Evolutionary conservation across 2,113 vertebrate species (phyloP).

Genomic region (Gambusia holbrooki): DNA sequence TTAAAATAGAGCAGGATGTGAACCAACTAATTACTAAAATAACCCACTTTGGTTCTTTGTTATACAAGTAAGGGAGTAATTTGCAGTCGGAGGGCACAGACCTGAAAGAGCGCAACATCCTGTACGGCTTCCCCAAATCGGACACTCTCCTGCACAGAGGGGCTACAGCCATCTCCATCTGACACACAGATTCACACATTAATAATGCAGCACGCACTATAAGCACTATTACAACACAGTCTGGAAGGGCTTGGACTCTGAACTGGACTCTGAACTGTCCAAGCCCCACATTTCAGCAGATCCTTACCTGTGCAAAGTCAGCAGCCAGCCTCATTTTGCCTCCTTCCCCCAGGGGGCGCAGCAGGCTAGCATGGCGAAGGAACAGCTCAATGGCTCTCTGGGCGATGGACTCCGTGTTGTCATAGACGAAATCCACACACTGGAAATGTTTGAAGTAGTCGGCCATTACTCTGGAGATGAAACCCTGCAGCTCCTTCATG

Average conservation of each 20-base stretch:
- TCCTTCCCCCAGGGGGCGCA: conserved; percentile 90
- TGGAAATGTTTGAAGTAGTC: conserved; percentile 96
- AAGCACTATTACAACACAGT: no score
- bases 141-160: conserved; percentile 93
- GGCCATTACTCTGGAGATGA: conserved; percentile 90
- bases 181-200: neutral
- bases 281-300: neutral
- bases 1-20: no score
- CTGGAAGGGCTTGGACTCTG: no score
- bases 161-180: conserved; percentile 97
- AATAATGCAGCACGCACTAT: neutral
- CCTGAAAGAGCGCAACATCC: conserved; percentile 95
- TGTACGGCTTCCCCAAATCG: conserved; percentile 92
- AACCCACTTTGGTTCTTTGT: no score
- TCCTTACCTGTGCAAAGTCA: conserved; percentile 93
- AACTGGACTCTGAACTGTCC: neutral
- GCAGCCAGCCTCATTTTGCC: conserved; percentile 96
- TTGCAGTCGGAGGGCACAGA: conserved; percentile 56
- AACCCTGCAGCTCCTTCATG: conserved; percentile 98
- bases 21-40: no score
- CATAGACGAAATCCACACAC: conserved; percentile 92
- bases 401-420: conserved; percentile 90
- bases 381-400: conserved; percentile 91
- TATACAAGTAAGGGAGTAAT: no score
- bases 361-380: conserved; percentile 89